A percentile compares a stretch with the other conserved stretches of the same genome.
Evolutionary conservation across 2,888 invertebrate species (phyloP).

Genomic region (Lissocephala sabroskyi): DNA sequence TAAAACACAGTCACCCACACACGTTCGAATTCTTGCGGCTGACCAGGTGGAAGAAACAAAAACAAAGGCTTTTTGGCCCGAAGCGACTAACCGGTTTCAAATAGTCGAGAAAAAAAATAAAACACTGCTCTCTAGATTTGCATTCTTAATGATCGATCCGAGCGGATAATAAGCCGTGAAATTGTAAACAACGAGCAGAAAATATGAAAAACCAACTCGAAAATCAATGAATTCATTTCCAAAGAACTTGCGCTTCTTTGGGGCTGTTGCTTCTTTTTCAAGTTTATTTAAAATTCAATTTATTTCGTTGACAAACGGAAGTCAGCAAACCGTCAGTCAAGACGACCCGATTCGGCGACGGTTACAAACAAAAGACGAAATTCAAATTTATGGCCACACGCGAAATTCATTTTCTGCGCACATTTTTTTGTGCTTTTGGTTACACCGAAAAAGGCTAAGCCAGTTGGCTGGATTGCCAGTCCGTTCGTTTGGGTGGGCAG

Average conservation of each 20-base stretch:
- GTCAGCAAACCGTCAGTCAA: constrained; percentile 37
- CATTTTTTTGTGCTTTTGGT: not conserved
- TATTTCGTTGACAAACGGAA: constrained; percentile 42
- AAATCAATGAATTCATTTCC: constrained; percentile 1
- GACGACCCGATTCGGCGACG: not conserved
- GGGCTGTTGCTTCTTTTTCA: no score
- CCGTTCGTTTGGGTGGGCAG: constrained; percentile 18
- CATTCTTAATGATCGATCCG: constrained; percentile 44
- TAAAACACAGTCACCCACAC: no score
- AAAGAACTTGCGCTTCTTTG: no score
- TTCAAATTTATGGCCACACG: constrained; percentile 44
- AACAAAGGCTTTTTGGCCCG: no score
- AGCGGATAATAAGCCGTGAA: constrained; percentile 47
- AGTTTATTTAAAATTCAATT: no score
- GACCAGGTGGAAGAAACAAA: no score
- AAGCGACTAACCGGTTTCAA: no score
- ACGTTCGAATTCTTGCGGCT: no score
- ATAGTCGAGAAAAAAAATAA: no score
- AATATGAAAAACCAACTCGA: constrained; percentile 1
- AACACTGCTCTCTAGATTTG: constrained; percentile 40
- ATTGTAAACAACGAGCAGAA: constrained; percentile 47
- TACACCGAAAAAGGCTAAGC: constrained; percentile 20
- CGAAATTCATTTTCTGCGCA: constrained; percentile 39
- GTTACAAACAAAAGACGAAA: constrained; percentile 2
- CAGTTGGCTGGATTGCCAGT: not conserved